phyloP scores from a whole-genome alignment of 2,113 vertebrate genomes.

The Pelmatolapia mariae region DNA sequence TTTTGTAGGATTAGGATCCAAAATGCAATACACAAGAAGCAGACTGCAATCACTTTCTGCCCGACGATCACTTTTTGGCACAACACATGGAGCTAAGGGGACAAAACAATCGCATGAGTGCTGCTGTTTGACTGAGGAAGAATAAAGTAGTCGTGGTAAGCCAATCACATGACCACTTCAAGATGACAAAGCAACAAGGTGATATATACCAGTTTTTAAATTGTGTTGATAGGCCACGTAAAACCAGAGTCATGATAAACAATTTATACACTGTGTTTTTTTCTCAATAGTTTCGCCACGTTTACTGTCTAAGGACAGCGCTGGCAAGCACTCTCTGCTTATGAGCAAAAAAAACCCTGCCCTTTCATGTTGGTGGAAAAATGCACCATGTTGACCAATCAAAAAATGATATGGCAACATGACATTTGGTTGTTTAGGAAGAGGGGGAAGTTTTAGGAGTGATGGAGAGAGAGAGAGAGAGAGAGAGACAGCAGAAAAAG shows the following conservation, averaged over 20 bases:
- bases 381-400: accelerated
- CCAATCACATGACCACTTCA: accelerated
- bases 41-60: background rate
- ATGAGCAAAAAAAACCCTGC: too few relatives aligned
- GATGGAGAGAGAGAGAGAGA: accelerated
- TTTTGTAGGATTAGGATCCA: background rate
- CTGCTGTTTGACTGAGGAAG: background rate
- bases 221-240: background rate
- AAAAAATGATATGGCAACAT: too few relatives aligned
- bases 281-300: accelerated
- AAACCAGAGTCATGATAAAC: background rate
- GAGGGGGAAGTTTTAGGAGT: too few relatives aligned
- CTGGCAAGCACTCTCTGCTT: too few relatives aligned
- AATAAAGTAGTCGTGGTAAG: accelerated
- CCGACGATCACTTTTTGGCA: background rate
- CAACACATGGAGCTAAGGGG: background rate
- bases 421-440: too few relatives aligned
- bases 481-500: too few relatives aligned
- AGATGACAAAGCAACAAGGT: background rate
- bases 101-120: background rate
- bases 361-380: too few relatives aligned
- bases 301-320: accelerated
- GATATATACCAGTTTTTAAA: accelerated
- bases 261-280: accelerated
- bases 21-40: background rate